These are phyloP conservation scores for Plectrocnemia conspersa DNA, from an alignment of 1,140 invertebrate species.

Conservation along the genomic window DNA sequence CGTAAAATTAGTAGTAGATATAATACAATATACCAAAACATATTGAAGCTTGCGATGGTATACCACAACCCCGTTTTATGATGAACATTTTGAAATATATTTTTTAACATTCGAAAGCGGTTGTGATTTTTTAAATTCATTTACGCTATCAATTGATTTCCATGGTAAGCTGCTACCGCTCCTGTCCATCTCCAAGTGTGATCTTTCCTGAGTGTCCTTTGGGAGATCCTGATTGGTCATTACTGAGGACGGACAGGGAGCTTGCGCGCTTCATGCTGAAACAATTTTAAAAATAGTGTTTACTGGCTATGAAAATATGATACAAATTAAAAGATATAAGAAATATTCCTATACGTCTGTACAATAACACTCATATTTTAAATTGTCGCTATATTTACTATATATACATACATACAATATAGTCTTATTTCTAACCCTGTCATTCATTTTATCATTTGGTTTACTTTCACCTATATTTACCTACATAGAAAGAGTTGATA, in stretches of 20 bases:
- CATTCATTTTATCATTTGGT: no score
- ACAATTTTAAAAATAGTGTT: conserved; percentile 3
- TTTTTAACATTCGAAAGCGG: background rate
- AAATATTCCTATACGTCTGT: background rate
- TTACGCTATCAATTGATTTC: background rate
- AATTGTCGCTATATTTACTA: no score
- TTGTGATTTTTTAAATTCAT: background rate
- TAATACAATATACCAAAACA: conserved; percentile 3
- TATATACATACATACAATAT: no score
- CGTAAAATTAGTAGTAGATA: no score
- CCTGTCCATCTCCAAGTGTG: conserved; percentile 27
- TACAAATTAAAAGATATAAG: conserved; percentile 1
- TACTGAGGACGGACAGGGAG: conserved; percentile 53
- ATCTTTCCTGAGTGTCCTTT: conserved; percentile 27
- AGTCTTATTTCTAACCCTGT: no score
- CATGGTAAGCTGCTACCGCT: conserved; percentile 25
- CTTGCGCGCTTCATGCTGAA: conserved; percentile 52
- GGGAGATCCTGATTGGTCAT: conserved; percentile 30
- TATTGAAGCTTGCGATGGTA: background rate
- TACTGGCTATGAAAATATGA: background rate
- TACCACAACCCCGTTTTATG: background rate
- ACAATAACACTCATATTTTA: background rate
- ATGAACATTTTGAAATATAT: background rate
- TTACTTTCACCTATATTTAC: no score
- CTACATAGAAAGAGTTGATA: no score